These are phyloP conservation scores for silkworm (Bombyx mori) DNA, from an alignment of 1,140 invertebrate genomes.

Conservation along the genomic window DNA sequence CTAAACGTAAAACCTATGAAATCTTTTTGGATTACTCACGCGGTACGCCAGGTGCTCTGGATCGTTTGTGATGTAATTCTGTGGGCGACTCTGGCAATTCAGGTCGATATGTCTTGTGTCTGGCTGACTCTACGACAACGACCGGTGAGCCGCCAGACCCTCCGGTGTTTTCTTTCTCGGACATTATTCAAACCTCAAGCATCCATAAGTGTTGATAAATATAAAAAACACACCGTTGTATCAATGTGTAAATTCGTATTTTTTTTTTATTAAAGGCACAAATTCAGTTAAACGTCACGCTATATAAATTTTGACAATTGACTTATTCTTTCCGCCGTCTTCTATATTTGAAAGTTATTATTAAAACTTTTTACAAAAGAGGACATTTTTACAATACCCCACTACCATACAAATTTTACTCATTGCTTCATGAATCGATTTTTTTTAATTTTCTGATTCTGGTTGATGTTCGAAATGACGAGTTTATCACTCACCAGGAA, in stretches of 20 bases:
- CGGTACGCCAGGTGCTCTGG: constrained; percentile 35
- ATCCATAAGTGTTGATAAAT: constrained; percentile 38
- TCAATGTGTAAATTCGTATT: constrained; percentile 14
- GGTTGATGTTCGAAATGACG: no score
- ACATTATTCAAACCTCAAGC: constrained; percentile 44
- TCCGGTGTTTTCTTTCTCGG: constrained; percentile 45
- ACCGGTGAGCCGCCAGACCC: constrained; percentile 19
- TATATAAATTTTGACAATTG: constrained; percentile 56
- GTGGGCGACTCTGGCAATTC: constrained; percentile 23
- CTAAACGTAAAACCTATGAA: no score
- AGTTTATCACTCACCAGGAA: no score
- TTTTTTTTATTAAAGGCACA: constrained; percentile 38
- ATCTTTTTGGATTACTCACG: constrained; percentile 20
- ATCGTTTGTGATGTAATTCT: constrained; percentile 37
- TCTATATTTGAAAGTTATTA: constrained; percentile 47
- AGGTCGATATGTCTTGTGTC: constrained; percentile 30
- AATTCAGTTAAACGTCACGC: constrained; percentile 52
- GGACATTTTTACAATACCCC: no score
- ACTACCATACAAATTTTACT: no score
- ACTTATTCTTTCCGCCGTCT: constrained; percentile 42
- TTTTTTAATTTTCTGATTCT: no score
- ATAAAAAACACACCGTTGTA: no score
- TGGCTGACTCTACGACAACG: constrained; percentile 32
- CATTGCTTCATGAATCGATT: no score
- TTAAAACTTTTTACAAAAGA: no score